Percentiles rank a stretch among this genome's conserved stretches.
phyloP scores from a whole-genome alignment of 35 echinoderm and acorn worm genomes.

The Ophioderma brevispina region DNA sequence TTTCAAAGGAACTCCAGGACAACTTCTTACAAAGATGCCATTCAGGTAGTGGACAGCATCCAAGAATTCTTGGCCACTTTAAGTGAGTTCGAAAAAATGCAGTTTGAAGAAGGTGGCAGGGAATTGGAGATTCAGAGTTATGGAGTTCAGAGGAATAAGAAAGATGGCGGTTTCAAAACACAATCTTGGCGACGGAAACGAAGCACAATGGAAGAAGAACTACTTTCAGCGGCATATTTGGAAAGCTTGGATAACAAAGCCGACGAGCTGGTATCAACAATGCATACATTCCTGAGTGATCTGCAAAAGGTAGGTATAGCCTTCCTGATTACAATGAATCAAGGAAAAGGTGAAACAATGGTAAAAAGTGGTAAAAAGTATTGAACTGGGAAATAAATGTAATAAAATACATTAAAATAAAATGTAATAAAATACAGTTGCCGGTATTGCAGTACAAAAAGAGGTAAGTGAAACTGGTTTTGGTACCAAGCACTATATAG shows the following conservation, averaged over 20 bases:
- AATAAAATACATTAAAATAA: too few species aligned
- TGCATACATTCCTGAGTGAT: slow-evolving; percentile 49
- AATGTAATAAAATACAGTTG: too few species aligned
- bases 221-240: slow-evolving; percentile 50
- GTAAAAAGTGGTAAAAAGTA: too few species aligned
- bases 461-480: too few species aligned
- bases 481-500: too few species aligned
- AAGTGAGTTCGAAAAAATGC: slow-evolving; percentile 47
- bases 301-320: slow-evolving; percentile 67
- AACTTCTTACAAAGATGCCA: slow-evolving; percentile 50
- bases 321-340: too few species aligned
- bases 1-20: slow-evolving; percentile 3
- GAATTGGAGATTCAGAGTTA: slow-evolving; percentile 51
- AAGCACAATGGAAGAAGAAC: slow-evolving; percentile 61
- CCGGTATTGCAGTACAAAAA: too few species aligned
- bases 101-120: slow-evolving; percentile 23
- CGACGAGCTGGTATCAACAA: slow-evolving; percentile 33
- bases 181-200: slow-evolving; percentile 47
- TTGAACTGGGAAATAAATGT: too few species aligned
- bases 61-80: slow-evolving; percentile 53
- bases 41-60: slow-evolving; percentile 43
- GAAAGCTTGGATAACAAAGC: slow-evolving; percentile 54
- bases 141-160: slow-evolving; percentile 34
- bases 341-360: too few species aligned
- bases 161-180: slow-evolving; percentile 39